These are phyloP conservation scores for Drosophila fuyamai DNA, from an alignment of 1,140 invertebrate genomes.

Conservation along the genomic window DNA sequence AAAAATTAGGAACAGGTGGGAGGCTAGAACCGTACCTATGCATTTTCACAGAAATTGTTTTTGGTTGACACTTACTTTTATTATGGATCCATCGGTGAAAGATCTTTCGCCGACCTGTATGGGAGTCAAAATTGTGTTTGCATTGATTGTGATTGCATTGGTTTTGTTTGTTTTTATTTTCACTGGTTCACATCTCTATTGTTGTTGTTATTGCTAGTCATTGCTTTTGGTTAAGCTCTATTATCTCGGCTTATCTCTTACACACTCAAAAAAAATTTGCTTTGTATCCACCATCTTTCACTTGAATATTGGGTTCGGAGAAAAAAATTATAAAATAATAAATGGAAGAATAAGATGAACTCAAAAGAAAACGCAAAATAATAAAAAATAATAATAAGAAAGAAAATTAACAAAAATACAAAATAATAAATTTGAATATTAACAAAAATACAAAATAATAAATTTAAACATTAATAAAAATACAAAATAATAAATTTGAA, in stretches of 20 bases:
- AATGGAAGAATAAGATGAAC: no score
- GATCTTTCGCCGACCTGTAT: slow-evolving; percentile 5
- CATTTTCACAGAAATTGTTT: not conserved
- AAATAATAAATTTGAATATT: no score
- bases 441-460: no score
- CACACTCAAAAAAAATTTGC: no score
- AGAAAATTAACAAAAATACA: no score
- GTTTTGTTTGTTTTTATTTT: not conserved
- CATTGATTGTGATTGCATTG: not conserved
- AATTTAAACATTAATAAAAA: no score
- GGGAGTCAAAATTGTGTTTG: slow-evolving; percentile 1
- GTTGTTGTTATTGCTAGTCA: not conserved
- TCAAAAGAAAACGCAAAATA: no score
- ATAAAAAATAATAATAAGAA: no score
- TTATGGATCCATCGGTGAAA: slow-evolving; percentile 9
- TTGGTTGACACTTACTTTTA: not conserved
- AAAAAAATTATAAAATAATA: no score
- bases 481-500: no score
- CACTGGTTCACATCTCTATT: slow-evolving; percentile 1
- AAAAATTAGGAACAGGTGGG: not conserved
- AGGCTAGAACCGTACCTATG: not conserved
- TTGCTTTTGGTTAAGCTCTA: not conserved
- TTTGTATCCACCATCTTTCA: no score
- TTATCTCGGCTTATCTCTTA: not conserved
- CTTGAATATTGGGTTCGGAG: no score